Evolutionary conservation across 2,113 vertebrate genomes (phyloP), one percentile per base, ranked within the genome.

Genomic region (Clarias batrachus): DNA sequence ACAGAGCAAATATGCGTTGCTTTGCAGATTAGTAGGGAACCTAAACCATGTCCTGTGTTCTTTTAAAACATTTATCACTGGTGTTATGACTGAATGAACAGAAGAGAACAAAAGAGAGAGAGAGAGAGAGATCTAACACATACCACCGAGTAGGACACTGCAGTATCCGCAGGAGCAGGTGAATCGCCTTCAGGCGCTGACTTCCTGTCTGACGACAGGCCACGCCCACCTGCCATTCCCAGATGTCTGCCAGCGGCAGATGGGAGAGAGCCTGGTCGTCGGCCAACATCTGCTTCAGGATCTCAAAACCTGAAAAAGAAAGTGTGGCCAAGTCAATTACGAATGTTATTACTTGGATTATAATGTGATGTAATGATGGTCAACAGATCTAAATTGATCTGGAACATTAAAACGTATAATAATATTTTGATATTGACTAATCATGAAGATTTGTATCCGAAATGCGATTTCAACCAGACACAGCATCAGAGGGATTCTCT

Each of bases 161-260:
- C 82, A 99, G 95, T 0, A 98, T 95, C 87, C 95, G 97, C 82
- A 99, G 91, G 68, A 99, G 94, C 87, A 99, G 87, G 91, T 99
- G 97, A 89, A 99, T 94, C 37, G 98, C 97, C 93, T 98, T 99
- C 1, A 99, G 91, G 0, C 98, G 93, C 93, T 98, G 98, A 92
- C 96, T 96, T 2, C 97, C 98, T 0, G 96, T 98, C 93, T 99
- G 98, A 0, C 97, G 95, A 87, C 98, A 99, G 2, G 97, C 98
- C 81, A 99, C 97, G 0, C 97, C 96, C 27, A 99, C 98, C 93
- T 98, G 96, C 98, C 98, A 99, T 82, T 97, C 97, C 98, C 98
- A 99, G 87, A 99, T 97, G 83, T 94, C 97, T 76, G 94, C 91
- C 89, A 99, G 82, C 0, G 97, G 97, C 52, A 99, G 95, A 87